Conservation (phyloP, 2,888 invertebrate species). For the Cephus runcator region DNA sequence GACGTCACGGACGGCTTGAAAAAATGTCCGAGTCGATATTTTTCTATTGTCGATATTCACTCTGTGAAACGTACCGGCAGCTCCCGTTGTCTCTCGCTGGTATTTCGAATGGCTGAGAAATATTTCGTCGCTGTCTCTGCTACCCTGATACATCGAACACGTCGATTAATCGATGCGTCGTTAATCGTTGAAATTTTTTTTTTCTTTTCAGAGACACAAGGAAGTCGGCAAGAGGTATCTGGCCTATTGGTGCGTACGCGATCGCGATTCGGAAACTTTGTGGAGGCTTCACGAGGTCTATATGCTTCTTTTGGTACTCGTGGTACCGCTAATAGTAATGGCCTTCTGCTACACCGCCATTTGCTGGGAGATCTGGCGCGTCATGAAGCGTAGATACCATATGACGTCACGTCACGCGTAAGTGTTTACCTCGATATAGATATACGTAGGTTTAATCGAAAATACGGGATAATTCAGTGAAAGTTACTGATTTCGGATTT, state of each 20-base stretch:
- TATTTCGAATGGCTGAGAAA: too few relatives aligned
- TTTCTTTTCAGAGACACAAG: slow-evolving; percentile 60
- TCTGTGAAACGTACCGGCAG: too few relatives aligned
- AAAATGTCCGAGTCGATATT: too few relatives aligned
- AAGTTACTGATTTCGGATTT: background rate
- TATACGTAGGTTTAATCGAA: too few relatives aligned
- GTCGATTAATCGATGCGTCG: too few relatives aligned
- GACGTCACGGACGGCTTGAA: too few relatives aligned
- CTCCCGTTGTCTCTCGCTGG: too few relatives aligned
- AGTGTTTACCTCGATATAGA: slow-evolving; percentile 38
- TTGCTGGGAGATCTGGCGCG: slow-evolving; percentile 74
- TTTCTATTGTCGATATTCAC: too few relatives aligned
- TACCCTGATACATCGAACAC: too few relatives aligned
- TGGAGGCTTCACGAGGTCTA: slow-evolving; percentile 73
- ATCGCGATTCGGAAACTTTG: slow-evolving; percentile 65
- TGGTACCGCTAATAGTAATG: slow-evolving; percentile 75
- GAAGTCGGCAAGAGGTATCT: slow-evolving; percentile 59
- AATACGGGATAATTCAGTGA: too few relatives aligned
- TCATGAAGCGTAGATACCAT: slow-evolving; percentile 70
- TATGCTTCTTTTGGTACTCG: slow-evolving; percentile 72
- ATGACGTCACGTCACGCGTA: slow-evolving; percentile 70
- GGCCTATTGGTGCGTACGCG: slow-evolving; percentile 72
- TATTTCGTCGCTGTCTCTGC: too few relatives aligned
- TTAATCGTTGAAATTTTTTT: too few relatives aligned
- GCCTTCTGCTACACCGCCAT: slow-evolving; percentile 74